Conservation (phyloP, 2,797 vertebrate genomes). For the Urophycis tenuis region DNA sequence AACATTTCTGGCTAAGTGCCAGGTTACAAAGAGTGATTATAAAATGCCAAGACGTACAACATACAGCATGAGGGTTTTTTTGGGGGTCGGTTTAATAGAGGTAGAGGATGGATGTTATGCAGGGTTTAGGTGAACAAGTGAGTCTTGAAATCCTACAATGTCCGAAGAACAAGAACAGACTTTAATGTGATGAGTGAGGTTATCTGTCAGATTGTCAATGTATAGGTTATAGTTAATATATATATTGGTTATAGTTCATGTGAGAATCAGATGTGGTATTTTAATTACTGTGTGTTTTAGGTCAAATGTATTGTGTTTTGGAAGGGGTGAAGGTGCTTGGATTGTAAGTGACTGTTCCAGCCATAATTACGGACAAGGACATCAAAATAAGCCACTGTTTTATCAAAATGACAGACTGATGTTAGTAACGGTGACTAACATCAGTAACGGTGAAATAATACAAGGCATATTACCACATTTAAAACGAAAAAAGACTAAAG, state of each 20-base stretch:
- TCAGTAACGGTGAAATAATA: not conserved
- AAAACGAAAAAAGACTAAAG: not conserved
- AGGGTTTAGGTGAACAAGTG: no score
- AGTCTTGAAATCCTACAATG: not conserved
- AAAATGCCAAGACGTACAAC: no score
- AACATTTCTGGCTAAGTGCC: no score
- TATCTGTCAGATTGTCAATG: not conserved
- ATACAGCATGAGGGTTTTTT: no score
- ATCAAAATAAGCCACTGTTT: not conserved
- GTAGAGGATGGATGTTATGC: no score
- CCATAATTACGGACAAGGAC: no score
- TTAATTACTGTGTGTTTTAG: not conserved
- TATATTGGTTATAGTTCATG: not conserved
- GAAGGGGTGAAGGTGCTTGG: no score
- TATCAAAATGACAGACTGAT: not conserved
- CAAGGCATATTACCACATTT: not conserved
- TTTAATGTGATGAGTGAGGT: no score
- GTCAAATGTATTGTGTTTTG: not conserved
- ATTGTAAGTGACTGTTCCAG: no score
- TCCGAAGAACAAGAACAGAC: not conserved
- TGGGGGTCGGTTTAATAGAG: no score
- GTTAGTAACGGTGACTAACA: not conserved
- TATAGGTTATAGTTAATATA: slow-evolving; percentile 1
- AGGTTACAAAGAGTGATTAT: no score
- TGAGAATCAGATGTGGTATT: not conserved